A percentile compares a stretch with the other conserved stretches of the same genome.
Evolutionary conservation across 2,113 vertebrate genomes (phyloP).

Genomic region (Eonycteris spelaea): DNA sequence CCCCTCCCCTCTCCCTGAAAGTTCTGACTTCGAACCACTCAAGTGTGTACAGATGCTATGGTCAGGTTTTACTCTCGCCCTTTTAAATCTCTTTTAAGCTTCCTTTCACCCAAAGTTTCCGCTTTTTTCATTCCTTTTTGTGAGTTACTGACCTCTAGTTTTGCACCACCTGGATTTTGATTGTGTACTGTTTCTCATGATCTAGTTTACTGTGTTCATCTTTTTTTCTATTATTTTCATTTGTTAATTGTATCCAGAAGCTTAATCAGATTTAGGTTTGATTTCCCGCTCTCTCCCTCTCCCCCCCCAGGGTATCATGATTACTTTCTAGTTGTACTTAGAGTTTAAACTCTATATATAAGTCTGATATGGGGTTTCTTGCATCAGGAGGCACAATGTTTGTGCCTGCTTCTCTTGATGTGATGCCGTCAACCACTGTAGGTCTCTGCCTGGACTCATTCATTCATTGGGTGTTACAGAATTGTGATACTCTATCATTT

Average conservation of each 20-base stretch:
- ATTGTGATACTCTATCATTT: not conserved
- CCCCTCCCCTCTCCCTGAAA: not conserved
- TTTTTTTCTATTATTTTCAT: not conserved
- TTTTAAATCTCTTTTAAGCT: not conserved
- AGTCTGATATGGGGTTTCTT: not conserved
- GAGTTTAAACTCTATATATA: not conserved
- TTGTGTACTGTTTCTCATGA: not conserved
- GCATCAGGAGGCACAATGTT: not conserved
- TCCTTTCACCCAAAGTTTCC: not conserved
- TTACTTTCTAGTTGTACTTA: not conserved
- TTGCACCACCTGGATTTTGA: not conserved
- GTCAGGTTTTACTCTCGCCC: not conserved
- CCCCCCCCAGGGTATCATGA: not conserved
- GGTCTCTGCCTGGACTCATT: not conserved
- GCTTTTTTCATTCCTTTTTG: not conserved
- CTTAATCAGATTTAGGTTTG: not conserved
- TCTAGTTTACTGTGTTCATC: not conserved
- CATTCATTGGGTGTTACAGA: not conserved
- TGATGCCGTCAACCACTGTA: not conserved
- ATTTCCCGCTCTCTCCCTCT: not conserved
- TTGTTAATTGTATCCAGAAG: not conserved
- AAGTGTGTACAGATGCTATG: not conserved
- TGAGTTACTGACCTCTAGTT: not conserved
- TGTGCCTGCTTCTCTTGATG: not conserved
- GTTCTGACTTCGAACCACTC: not conserved